Evolutionary conservation across 2,113 vertebrate species (phyloP).

Genomic region (Nothobranchius kuhntae): DNA sequence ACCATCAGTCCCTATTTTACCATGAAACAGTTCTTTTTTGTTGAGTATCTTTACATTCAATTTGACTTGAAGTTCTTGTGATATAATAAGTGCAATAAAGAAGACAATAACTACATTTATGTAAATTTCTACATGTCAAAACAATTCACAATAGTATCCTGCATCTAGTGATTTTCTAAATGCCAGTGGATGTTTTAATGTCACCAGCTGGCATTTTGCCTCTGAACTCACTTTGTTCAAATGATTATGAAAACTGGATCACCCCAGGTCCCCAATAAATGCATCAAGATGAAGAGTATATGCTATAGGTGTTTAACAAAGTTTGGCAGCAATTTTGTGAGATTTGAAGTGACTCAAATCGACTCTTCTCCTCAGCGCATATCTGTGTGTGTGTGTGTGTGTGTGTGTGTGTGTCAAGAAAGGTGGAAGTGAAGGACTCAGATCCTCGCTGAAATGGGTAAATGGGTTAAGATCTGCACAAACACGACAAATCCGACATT

Average conservation of each 20-base stretch:
- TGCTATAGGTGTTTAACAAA: neutral
- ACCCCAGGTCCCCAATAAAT: neutral
- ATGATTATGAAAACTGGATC: neutral
- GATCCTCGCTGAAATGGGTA: conserved; percentile 31
- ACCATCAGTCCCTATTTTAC: no score
- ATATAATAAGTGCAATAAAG: no score
- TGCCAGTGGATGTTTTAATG: neutral
- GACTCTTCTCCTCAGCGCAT: neutral
- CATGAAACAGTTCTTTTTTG: no score
- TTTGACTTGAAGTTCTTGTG: no score
- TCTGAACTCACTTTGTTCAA: neutral
- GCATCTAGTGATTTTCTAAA: neutral
- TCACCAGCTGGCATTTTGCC: neutral
- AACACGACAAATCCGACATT: conserved; percentile 44
- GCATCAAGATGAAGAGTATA: neutral
- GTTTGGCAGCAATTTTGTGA: neutral
- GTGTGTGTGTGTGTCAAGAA: neutral
- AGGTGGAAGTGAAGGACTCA: conserved; percentile 26
- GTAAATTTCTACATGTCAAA: neutral
- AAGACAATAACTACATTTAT: no score
- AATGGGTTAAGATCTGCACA: conserved; percentile 57
- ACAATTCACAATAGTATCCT: neutral
- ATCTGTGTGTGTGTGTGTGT: neutral
- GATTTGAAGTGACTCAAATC: neutral
- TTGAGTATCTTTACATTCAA: no score